These are phyloP conservation scores for Mnemiopsis leidyi DNA, from an alignment of 37 sponge, comb jelly and placozoan genomes.

Conservation along the genomic window DNA sequence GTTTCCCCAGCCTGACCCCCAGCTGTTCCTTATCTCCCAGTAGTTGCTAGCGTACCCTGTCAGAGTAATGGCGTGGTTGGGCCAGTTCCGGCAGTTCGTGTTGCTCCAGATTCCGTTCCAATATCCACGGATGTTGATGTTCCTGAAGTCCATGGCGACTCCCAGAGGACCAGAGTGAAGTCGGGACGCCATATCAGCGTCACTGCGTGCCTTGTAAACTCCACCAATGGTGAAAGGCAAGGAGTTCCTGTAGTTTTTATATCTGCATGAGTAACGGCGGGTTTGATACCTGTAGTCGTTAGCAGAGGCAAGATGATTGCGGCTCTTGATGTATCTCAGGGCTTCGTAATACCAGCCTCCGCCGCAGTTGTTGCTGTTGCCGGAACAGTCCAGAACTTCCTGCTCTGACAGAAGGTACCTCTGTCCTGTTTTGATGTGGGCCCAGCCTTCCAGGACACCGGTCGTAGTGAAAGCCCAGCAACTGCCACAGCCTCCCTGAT, in stretches of 20 bases:
- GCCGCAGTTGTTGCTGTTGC: not conserved
- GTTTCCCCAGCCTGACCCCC: too few species aligned
- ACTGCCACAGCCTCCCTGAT: too few species aligned
- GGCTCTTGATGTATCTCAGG: not conserved
- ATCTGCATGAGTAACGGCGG: not conserved
- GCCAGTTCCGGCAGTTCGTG: not conserved
- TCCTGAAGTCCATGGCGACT: not conserved
- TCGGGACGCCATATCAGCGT: not conserved
- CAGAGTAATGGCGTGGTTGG: slow-evolving; percentile 35
- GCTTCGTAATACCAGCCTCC: not conserved
- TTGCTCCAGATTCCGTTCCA: not conserved
- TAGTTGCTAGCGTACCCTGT: slow-evolving; percentile 31
- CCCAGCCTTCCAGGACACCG: too few species aligned
- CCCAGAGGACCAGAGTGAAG: not conserved
- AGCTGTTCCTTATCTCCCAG: slow-evolving; percentile 62
- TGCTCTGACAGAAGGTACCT: not conserved
- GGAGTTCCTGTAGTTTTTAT: not conserved
- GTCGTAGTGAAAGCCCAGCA: too few species aligned
- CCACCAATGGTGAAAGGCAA: not conserved
- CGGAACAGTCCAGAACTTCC: not conserved
- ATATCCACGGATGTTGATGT: not conserved
- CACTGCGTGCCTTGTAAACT: not conserved
- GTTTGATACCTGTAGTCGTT: not conserved
- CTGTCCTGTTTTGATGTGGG: not conserved
- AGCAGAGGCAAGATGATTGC: not conserved